Evolutionary conservation across 2,113 vertebrate species (phyloP), one percentile per base, ranked within the genome.

Genomic region (Chitala chitala): DNA sequence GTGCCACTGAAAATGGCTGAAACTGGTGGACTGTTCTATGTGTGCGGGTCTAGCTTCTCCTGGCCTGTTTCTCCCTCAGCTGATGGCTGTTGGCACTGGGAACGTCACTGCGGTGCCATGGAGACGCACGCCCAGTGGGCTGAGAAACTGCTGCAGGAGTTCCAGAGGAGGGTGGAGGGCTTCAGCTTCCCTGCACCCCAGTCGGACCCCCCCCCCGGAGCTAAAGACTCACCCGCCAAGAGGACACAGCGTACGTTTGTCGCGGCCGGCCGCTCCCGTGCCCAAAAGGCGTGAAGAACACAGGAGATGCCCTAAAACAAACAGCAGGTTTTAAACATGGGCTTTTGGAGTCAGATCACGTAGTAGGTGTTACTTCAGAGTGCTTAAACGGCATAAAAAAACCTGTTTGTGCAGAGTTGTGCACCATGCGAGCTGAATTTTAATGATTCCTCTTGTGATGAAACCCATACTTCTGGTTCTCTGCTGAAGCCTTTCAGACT

Each of bases 51-150:
- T 24, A 24, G n/a, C 63, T 38, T 6, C 63, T 42, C n/a, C 38
- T 24, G 20, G 15, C n/a, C 70, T 22, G 51, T 42, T 29, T 5
- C 13, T 69, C 44, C 66, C 4, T 0, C 48, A 95, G 94, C 91
- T 46, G 92, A 93, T 26, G 91, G 87, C 77, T 96, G 95, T 80
- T 90, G 86, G 54, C 97, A 99, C 77, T 99, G 97, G 97, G 94
- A 96, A 72, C 90, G 86, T 63, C 89, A 98, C 87, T 94, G 93
- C 40, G 90, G 91, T 72, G 94, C 95, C 42, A 97, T 98, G 95
- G 96, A 96, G 71, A 87, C 90, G 1, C 91, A 94, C n/a, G 89
- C 89, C 2, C 92, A 94, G 54, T 99, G 97, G 97, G 94, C 92
- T 3, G 84, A 88, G 74, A 93, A 91, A 69, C 81, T 98, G 80